Percentiles rank a stretch among this genome's conserved stretches.
Evolutionary conservation across 2,113 vertebrate genomes (phyloP).

Genomic region (Protobothrops mucrosquamatus): DNA sequence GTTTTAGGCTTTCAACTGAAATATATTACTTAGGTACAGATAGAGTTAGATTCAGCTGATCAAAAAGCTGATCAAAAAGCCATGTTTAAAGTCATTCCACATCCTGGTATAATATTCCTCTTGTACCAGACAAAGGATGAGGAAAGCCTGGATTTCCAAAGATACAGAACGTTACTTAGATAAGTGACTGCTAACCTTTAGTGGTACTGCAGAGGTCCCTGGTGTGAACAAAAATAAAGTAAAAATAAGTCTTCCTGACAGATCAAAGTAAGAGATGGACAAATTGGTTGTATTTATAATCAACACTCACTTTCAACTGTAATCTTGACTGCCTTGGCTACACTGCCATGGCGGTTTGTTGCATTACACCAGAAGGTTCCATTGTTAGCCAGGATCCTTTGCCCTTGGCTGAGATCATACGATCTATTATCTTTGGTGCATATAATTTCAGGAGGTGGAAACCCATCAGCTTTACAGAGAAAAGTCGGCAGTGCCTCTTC

Average conservation of each 20-base stretch:
- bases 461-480: constrained; percentile 53
- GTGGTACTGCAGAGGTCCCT: neutral
- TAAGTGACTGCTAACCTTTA: neutral
- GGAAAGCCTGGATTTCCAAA: neutral
- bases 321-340: constrained; percentile 50
- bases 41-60: neutral
- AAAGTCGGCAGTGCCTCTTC: constrained; percentile 48
- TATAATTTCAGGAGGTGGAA: constrained; percentile 51
- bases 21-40: neutral
- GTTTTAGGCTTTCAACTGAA: neutral
- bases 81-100: neutral
- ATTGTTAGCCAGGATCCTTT: neutral
- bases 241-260: neutral
- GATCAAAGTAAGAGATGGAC: neutral
- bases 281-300: too few species aligned
- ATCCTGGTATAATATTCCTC: neutral
- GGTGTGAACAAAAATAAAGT: neutral
- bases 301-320: constrained; percentile 56
- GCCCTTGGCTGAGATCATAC: constrained; percentile 19
- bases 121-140: neutral
- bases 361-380: constrained; percentile 60
- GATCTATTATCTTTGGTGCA: constrained; percentile 42
- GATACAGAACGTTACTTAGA: neutral
- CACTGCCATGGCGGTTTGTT: constrained; percentile 56
- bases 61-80: neutral